Base-by-base conservation (phyloP, 1,140 invertebrate genomes). In the Bombus consobrinus region DNA sequence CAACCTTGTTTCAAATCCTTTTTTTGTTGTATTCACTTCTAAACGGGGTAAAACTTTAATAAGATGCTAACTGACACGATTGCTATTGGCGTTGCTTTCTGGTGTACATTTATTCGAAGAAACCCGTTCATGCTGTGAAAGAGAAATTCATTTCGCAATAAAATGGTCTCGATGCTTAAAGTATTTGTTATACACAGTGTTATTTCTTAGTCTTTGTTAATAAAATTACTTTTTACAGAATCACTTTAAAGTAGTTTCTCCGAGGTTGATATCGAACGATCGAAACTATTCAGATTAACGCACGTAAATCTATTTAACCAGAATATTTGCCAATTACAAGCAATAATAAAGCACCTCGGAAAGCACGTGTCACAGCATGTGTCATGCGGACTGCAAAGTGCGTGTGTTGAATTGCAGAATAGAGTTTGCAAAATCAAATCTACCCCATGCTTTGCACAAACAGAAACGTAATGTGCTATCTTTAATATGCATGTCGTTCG, bases 41-140 rank as follows among this genome's bases (percentile, higher is more conserved):
- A 76, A 53, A 68, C n/a, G 69, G 28, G 76, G 62, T 69, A n/a
- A 73, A 37, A 4, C n/a, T 32, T 34, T 74, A 74, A 87, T 68
- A 59, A 80, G 72, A 88, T 72, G 81, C 57, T 83, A 80, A 80
- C 73, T 66, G 57, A 13, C 28, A 32, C 18, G 86, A 64, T 47
- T 53, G 72, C 81, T 28, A 34, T 64, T 18, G 28, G 62, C n/a
- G 41, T 25, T 22, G 68, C 53, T 72, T 84, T 43, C 71, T 80
- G 82, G 53, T 81, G 13, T 25, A 66, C 39, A 41, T 59, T 69
- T 88, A 66, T 47, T 22, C 25, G 28, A n/a, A 18, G 3, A 69
- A 88, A 81, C 72, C 69, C 34, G 87, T 85, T 88, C 43, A 32
- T 22, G 25, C 9, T 10, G 10, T 34, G 39, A 28, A 37, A 64